Conservation (phyloP, 2,113 vertebrate genomes). For the Halcyon senegalensis region DNA sequence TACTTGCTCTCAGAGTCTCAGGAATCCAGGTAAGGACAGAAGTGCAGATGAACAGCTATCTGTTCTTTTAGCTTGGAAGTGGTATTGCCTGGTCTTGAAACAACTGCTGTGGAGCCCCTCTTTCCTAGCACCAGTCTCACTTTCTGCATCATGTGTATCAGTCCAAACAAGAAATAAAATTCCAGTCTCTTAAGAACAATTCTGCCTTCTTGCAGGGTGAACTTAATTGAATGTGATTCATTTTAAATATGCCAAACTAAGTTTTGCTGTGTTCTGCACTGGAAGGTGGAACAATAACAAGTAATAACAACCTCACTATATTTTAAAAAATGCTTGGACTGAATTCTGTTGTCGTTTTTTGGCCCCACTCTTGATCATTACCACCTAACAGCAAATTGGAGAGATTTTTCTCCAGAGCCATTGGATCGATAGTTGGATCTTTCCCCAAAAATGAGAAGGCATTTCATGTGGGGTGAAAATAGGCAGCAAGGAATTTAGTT, state of each 20-base stretch:
- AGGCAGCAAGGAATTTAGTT: neutral
- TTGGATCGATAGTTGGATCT: neutral
- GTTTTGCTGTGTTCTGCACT: neutral
- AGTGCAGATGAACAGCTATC: neutral
- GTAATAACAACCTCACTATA: neutral
- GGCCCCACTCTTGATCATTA: neutral
- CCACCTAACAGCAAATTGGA: neutral
- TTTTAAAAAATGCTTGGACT: neutral
- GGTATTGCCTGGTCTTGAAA: neutral
- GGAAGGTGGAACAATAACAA: neutral
- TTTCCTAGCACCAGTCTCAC: neutral
- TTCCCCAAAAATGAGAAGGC: neutral
- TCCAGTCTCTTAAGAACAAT: neutral
- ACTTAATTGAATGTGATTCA: neutral
- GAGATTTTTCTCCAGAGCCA: neutral
- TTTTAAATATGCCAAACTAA: neutral
- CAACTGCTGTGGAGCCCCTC: neutral
- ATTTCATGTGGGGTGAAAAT: neutral
- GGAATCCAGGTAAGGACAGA: neutral
- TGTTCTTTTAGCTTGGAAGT: neutral
- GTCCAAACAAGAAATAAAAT: neutral
- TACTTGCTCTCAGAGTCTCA: neutral
- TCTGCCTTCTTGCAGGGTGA: neutral
- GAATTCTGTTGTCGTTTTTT: neutral
- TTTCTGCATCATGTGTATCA: neutral